These are phyloP conservation scores for Nixonia krombeini DNA, from an alignment of 1,140 invertebrate species.

Conservation along the genomic window DNA sequence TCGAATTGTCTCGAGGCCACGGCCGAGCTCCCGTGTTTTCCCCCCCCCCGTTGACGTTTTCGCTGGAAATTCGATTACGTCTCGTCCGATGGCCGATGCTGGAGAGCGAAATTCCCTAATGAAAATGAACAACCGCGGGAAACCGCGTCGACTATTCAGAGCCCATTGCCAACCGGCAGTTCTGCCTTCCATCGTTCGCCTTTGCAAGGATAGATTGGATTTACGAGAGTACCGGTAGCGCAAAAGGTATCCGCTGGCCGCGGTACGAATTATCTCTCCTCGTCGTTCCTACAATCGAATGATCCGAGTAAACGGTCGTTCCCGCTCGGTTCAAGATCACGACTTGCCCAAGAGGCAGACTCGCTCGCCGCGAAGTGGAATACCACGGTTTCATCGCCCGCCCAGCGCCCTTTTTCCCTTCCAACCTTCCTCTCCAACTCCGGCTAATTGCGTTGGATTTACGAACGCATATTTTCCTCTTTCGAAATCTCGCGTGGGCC, in stretches of 20 bases:
- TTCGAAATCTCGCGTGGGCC: slow-evolving; percentile 21
- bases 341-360: slow-evolving; percentile 48
- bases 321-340: slow-evolving; percentile 52
- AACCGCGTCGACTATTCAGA: too few species aligned
- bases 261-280: slow-evolving; percentile 39
- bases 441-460: slow-evolving; percentile 39
- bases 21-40: too few species aligned
- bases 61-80: too few species aligned
- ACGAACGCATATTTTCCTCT: slow-evolving; percentile 31
- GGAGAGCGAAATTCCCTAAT: too few species aligned
- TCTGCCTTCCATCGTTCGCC: slow-evolving; percentile 4
- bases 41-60: too few species aligned
- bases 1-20: too few species aligned
- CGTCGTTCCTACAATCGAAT: slow-evolving; percentile 48
- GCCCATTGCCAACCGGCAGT: neutral
- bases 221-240: slow-evolving; percentile 39
- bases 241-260: slow-evolving; percentile 37
- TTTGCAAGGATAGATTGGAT: slow-evolving; percentile 22
- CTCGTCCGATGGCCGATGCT: too few species aligned
- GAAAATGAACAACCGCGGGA: too few species aligned
- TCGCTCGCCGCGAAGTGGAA: slow-evolving; percentile 34
- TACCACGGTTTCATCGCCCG: slow-evolving; percentile 31
- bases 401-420: too few species aligned
- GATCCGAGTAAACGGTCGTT: slow-evolving; percentile 54
- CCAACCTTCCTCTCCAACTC: too few species aligned